These are phyloP conservation scores for Lepilemur ruficaudatus DNA, from an alignment of 2,797 vertebrate genomes.

Conservation along the genomic window DNA sequence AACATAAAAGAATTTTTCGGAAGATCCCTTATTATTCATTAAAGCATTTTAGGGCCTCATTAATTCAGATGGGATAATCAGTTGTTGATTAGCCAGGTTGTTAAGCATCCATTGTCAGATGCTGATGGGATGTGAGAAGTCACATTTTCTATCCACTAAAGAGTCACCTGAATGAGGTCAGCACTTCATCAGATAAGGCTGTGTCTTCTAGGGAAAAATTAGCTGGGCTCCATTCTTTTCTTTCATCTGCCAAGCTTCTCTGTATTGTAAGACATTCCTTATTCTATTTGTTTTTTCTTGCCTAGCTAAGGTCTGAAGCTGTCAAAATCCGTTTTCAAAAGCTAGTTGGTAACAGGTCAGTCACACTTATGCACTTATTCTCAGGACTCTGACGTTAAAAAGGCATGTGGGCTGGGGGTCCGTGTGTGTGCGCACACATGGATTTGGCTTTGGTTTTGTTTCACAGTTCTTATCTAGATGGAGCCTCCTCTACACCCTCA, in stretches of 20 bases:
- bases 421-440: background rate
- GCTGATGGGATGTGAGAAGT: conserved; percentile 60
- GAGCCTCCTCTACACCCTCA: background rate
- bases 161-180: conserved; percentile 55
- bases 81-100: conserved; percentile 72
- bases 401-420: rapidly evolving
- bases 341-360: background rate
- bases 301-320: background rate
- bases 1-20: conserved; percentile 50
- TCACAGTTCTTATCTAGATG: background rate
- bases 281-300: background rate
- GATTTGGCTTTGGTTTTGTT: background rate
- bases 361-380: background rate
- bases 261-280: background rate
- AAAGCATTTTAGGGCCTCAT: conserved; percentile 55
- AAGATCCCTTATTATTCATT: conserved; percentile 70
- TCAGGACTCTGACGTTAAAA: background rate
- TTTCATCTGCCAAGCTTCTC: background rate
- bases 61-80: conserved; percentile 64
- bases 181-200: conserved; percentile 30
- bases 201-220: conserved; percentile 49
- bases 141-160: conserved; percentile 17
- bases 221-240: background rate
- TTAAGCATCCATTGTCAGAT: conserved; percentile 64
- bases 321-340: background rate